Evolutionary conservation across 2,888 invertebrate species (phyloP).

Genomic region (Notocelia uddmanniana): DNA sequence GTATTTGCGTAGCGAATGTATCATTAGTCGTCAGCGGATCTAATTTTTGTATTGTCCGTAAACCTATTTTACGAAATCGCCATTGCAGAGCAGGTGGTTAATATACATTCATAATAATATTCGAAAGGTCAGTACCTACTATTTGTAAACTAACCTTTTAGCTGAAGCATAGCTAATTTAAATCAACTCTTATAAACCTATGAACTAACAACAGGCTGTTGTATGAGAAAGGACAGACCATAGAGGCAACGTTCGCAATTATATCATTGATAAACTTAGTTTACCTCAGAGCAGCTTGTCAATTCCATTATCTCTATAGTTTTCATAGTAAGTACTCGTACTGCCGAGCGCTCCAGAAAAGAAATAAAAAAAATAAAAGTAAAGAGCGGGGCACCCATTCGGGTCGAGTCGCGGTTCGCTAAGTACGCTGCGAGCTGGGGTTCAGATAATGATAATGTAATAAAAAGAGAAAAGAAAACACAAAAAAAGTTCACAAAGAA

Average conservation of each 20-base stretch:
- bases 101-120: not conserved
- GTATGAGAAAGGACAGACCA: not conserved
- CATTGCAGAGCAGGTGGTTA: constrained; percentile 19
- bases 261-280: not conserved
- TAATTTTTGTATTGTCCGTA: constrained; percentile 46
- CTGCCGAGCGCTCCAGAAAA: constrained; percentile 25
- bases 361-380: constrained; percentile 33
- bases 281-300: not conserved
- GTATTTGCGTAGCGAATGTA: constrained; percentile 31
- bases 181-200: not conserved
- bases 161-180: not conserved
- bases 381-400: constrained; percentile 26
- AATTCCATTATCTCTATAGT: constrained; percentile 24
- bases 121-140: constrained; percentile 25
- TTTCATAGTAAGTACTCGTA: constrained; percentile 25
- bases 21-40: constrained; percentile 45
- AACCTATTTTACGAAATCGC: constrained; percentile 41
- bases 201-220: not conserved
- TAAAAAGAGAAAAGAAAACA: constrained; percentile 5
- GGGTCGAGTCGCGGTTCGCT: constrained; percentile 35
- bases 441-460: constrained; percentile 21
- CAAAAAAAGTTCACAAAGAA: not conserved
- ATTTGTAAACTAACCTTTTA: not conserved
- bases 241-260: not conserved
- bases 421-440: not conserved